Conservation (phyloP, 2,888 invertebrate genomes). For the Tenodera sinensis region DNA sequence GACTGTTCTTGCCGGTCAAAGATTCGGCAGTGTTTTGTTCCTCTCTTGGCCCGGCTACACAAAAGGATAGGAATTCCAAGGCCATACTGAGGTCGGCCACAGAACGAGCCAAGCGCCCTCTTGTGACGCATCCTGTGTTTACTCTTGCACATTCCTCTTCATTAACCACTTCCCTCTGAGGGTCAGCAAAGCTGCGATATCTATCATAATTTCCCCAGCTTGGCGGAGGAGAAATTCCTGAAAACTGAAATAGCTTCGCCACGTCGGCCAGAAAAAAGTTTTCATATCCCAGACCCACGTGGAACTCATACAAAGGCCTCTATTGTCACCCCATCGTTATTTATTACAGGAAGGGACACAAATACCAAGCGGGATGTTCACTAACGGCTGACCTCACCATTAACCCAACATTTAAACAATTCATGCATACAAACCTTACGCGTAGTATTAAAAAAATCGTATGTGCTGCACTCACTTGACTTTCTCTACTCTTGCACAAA, state of each 20-base stretch:
- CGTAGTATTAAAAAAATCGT: no score
- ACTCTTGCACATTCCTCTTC: background rate
- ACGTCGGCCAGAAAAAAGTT: background rate
- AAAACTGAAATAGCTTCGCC: background rate
- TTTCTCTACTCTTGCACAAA: no score
- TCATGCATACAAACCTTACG: no score
- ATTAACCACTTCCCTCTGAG: background rate
- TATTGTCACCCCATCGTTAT: no score
- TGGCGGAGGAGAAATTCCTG: background rate
- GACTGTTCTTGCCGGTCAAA: no score
- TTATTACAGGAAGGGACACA: no score
- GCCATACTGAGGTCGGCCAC: background rate
- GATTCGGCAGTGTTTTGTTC: background rate
- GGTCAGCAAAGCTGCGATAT: background rate
- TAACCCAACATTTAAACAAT: no score
- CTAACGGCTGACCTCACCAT: no score
- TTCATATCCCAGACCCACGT: background rate
- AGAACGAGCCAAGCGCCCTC: background rate
- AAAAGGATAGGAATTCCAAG: background rate
- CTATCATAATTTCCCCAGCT: background rate
- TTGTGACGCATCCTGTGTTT: background rate
- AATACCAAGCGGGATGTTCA: no score
- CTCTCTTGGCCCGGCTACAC: background rate
- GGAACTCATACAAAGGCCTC: no score
- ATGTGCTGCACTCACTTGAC: no score